Percentiles rank a stretch among this genome's conserved stretches.
Conservation (phyloP, 2,888 invertebrate genomes). For the Cryptocephalus moraei region DNA sequence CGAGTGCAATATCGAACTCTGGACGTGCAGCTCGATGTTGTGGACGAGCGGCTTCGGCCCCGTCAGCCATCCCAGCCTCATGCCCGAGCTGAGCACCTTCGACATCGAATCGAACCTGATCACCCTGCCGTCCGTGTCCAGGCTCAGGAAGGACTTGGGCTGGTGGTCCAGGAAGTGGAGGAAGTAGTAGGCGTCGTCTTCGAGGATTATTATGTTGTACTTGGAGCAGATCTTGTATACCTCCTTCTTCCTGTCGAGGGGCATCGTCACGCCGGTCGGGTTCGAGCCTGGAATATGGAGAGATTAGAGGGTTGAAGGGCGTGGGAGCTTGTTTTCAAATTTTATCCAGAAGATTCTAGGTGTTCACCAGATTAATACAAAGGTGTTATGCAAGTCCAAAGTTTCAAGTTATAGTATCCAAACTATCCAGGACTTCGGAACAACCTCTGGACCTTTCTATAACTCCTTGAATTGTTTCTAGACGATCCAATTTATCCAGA, state of each 20-base stretch:
- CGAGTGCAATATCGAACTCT: constrained; percentile 56
- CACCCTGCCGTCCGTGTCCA: constrained; percentile 68
- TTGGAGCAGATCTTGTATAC: constrained; percentile 66
- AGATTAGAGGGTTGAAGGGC: not conserved
- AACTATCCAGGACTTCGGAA: too few relatives aligned
- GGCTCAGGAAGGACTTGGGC: constrained; percentile 57
- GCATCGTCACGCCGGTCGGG: constrained; percentile 61
- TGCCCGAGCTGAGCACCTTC: constrained; percentile 61
- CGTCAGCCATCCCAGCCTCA: constrained; percentile 64
- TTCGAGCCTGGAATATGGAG: constrained; percentile 46
- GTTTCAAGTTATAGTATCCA: too few relatives aligned
- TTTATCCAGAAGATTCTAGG: too few relatives aligned
- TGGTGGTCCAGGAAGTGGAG: constrained; percentile 57
- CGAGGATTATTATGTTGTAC: constrained; percentile 67
- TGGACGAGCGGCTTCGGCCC: constrained; percentile 56
- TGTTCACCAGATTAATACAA: too few relatives aligned
- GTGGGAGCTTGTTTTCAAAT: too few relatives aligned
- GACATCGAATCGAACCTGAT: constrained; percentile 69
- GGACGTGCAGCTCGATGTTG: constrained; percentile 58
- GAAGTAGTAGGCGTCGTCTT: constrained; percentile 77
- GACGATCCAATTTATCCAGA: too few relatives aligned
- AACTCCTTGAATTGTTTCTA: too few relatives aligned
- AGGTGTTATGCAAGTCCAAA: too few relatives aligned
- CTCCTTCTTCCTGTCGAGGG: constrained; percentile 52
- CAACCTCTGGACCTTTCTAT: too few relatives aligned